Conservation (phyloP, 1,140 invertebrate species). For the Linepithema humile region DNA sequence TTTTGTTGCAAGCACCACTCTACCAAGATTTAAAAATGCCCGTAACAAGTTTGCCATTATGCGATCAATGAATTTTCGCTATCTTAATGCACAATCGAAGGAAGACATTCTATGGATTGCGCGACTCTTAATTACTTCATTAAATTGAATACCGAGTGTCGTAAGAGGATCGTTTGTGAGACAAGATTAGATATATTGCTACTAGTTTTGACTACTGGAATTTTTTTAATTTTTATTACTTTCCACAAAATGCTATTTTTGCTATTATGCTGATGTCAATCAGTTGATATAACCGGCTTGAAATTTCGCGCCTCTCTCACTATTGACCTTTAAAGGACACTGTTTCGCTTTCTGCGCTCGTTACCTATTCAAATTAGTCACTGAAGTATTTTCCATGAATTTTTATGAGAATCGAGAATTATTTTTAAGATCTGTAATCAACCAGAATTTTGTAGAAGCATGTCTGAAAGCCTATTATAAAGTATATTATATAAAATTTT, state of each 20-base stretch:
- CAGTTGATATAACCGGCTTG: neutral
- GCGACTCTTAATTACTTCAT: constrained; percentile 67
- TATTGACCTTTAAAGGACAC: constrained; percentile 77
- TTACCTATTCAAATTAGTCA: neutral
- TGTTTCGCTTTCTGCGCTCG: neutral
- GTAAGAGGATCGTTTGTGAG: constrained; percentile 3
- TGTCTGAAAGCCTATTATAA: neutral
- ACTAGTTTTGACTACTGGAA: neutral
- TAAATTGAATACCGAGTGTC: constrained; percentile 39
- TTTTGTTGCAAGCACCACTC: constrained; percentile 71
- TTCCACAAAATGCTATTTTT: neutral
- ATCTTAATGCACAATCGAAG: constrained; percentile 75
- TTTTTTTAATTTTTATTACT: constrained; percentile 6
- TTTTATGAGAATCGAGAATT: neutral
- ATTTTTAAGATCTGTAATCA: neutral
- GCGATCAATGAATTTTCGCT: constrained; percentile 57
- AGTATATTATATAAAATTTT: neutral
- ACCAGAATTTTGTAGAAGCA: neutral
- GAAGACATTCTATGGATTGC: constrained; percentile 75
- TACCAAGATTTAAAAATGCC: constrained; percentile 48
- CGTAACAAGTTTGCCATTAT: constrained; percentile 67
- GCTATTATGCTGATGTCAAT: neutral
- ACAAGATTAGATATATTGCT: neutral
- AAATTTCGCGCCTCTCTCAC: constrained; percentile 3
- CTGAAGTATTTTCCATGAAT: neutral